Evolutionary conservation across 2,113 vertebrate species (phyloP).

Genomic region (Rhagologus leucostigma): DNA sequence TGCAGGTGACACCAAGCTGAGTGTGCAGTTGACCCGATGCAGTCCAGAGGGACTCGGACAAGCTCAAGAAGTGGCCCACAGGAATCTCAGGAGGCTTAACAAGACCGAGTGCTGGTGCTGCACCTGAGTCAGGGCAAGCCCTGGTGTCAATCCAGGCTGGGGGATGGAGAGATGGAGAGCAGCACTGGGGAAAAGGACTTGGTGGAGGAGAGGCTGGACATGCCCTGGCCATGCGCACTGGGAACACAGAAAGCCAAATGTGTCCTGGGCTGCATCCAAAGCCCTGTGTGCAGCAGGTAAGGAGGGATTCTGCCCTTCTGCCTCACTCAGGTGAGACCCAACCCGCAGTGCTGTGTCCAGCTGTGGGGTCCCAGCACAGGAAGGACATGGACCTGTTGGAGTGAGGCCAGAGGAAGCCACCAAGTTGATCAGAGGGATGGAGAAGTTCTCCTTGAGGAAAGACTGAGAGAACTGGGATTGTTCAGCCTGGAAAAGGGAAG

Average conservation of each 20-base stretch:
- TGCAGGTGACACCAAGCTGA: not conserved
- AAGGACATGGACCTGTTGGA: not conserved
- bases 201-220: not conserved
- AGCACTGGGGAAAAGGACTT: not conserved
- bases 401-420: not conserved
- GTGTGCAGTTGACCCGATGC: not conserved
- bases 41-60: not conserved
- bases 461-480: not conserved
- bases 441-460: not conserved
- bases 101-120: not conserved
- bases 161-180: not conserved
- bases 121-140: not conserved
- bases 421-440: not conserved
- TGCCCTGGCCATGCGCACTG: not conserved
- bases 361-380: not conserved
- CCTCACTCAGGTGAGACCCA: accelerated
- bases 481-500: not conserved
- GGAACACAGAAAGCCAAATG: not conserved
- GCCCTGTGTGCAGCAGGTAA: not conserved
- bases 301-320: not conserved
- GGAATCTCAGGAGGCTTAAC: not conserved
- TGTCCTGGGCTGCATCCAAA: not conserved
- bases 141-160: not conserved
- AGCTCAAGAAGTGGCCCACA: not conserved
- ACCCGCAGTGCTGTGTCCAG: not conserved